Evolutionary conservation across 2,888 invertebrate species (phyloP), one percentile per base, ranked within the genome.

Genomic region (Enchytraeus crypticus): DNA sequence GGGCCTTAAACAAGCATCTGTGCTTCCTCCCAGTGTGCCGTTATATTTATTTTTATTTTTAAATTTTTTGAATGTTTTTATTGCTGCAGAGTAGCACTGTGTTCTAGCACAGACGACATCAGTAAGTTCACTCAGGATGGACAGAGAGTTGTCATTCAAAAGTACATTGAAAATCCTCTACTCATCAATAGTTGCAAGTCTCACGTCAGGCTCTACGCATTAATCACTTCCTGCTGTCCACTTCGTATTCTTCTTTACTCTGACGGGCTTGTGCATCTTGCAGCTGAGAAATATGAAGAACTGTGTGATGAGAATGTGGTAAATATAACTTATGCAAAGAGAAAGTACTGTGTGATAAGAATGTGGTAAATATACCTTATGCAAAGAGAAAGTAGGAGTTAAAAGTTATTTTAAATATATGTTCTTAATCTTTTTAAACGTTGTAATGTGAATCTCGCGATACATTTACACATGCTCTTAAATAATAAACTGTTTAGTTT

Each of bases 111-210:
- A n/a, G n/a, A n/a, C n/a, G n/a, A n/a, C n/a, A n/a, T n/a, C n/a
- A n/a, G n/a, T n/a, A n/a, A n/a, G n/a, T n/a, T n/a, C n/a, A n/a
- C n/a, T n/a, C n/a, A n/a, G n/a, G n/a, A n/a, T n/a, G n/a, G n/a
- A n/a, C n/a, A n/a, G n/a, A n/a, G n/a, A 3, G 14, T 57, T 57
- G 47, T 57, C 8, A 26, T 46, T 23, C 47, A 57, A 27, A 46
- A 57, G 26, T 57, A 26, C 43, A 34, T 57, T 18, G 45, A 47
- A 18, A 43, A 57, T 3, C 57, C 57, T 46, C 47, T 57, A 21
- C 45, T 57, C 29, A 33, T 57, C 45, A 57, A 57, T 30, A 43
- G 14, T 26, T 45, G 30, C 57, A 57, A 57, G 29, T 57, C 26
- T 46, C 57, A 57, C 23, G 14, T 57, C 5, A 18, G 57, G 8